A percentile compares a stretch with the other conserved stretches of the same genome.
These are phyloP conservation scores for Aquatica leii DNA, from an alignment of 2,888 invertebrate genomes.

Conservation along the genomic window DNA sequence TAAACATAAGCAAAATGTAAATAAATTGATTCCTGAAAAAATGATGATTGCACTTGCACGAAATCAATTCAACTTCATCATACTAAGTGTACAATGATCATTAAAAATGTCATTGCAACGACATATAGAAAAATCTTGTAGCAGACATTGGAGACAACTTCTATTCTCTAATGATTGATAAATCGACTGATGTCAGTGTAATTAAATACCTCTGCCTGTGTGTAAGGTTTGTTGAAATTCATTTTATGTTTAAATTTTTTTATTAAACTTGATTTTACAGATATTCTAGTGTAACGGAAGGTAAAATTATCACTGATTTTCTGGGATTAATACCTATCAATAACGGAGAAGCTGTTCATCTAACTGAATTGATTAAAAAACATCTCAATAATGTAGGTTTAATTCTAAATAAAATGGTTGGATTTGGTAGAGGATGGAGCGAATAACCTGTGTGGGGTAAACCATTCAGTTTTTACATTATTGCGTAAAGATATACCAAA, in stretches of 20 bases:
- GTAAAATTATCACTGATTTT: too few species aligned
- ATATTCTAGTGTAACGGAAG: too few species aligned
- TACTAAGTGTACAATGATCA: neutral
- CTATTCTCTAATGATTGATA: neutral
- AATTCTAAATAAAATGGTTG: neutral
- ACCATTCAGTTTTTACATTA: constrained; percentile 5
- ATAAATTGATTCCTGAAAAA: neutral
- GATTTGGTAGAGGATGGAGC: neutral
- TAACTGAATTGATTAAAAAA: neutral
- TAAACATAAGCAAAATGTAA: neutral
- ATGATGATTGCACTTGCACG: neutral
- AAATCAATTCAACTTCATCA: neutral
- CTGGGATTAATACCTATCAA: neutral
- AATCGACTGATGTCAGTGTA: neutral
- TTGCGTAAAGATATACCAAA: neutral
- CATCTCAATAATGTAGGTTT: neutral
- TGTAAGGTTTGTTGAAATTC: too few species aligned
- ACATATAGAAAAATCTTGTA: neutral
- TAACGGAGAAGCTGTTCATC: neutral
- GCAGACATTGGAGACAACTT: neutral
- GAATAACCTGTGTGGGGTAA: too few species aligned
- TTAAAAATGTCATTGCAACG: neutral
- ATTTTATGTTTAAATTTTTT: too few species aligned
- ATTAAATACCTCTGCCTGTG: neutral
- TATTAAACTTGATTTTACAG: too few species aligned